These are phyloP conservation scores for Tenebrosternarchus preto DNA, from an alignment of 2,113 vertebrate species.

Conservation along the genomic window DNA sequence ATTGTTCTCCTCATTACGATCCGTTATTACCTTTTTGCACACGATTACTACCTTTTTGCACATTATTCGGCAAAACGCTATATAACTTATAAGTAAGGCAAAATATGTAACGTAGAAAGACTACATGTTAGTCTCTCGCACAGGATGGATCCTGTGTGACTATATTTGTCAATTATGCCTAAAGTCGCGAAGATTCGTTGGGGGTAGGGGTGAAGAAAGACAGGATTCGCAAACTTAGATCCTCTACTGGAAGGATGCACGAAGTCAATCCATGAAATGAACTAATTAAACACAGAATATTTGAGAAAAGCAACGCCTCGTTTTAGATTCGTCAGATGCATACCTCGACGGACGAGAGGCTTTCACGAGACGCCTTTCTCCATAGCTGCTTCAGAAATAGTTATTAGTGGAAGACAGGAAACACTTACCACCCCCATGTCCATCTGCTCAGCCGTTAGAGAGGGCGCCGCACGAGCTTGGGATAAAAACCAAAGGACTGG, in stretches of 20 bases:
- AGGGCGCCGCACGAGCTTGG: constrained; percentile 71
- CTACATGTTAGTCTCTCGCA: no score
- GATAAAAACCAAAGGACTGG: constrained; percentile 64
- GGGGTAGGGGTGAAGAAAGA: neutral
- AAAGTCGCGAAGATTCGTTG: neutral
- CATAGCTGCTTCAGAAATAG: constrained; percentile 10
- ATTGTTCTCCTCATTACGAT: no score
- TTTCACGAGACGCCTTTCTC: neutral
- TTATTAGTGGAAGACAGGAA: neutral
- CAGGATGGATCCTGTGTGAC: no score
- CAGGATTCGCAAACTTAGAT: neutral
- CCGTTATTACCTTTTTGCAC: no score
- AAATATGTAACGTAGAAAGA: no score
- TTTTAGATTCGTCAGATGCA: no score
- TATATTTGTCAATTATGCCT: no score
- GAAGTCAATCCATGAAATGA: neutral
- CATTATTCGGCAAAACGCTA: no score
- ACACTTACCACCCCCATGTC: constrained; percentile 88
- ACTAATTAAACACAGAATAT: no score
- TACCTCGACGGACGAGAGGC: neutral
- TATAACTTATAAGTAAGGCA: no score
- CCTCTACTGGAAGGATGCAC: neutral
- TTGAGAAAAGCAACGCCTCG: no score
- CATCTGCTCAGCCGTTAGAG: constrained; percentile 77
- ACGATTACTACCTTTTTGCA: no score